phyloP scores from a whole-genome alignment of 2,113 vertebrate genomes.

The Plecturocebus donacophilus region DNA sequence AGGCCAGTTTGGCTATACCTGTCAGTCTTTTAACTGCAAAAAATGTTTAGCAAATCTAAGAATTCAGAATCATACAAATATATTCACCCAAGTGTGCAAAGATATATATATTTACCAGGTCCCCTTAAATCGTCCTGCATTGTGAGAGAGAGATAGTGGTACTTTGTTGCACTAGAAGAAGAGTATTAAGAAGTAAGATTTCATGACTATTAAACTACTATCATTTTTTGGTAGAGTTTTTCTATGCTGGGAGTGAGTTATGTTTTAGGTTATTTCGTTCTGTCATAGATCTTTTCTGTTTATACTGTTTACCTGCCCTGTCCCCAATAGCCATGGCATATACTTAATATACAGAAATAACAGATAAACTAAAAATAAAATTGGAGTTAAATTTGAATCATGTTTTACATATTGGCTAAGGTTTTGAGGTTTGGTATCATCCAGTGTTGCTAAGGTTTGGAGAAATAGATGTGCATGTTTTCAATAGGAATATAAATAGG shows the following conservation, averaged over 20 bases:
- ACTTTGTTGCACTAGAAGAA: not conserved
- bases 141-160: not conserved
- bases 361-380: not conserved
- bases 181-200: not conserved
- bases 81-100: not conserved
- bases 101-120: not conserved
- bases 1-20: not conserved
- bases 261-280: not conserved
- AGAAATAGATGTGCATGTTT: not conserved
- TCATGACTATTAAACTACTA: not conserved
- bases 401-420: not conserved
- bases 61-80: conserved; percentile 13
- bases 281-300: not conserved
- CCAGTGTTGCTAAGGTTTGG: not conserved
- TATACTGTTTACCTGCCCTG: not conserved
- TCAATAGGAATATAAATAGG: not conserved
- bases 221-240: not conserved
- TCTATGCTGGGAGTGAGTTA: not conserved
- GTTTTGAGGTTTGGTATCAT: not conserved
- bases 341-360: conserved; percentile 16
- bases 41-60: conserved; percentile 4
- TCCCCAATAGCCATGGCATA: not conserved
- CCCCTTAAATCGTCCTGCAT: not conserved
- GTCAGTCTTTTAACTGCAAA: conserved; percentile 4
- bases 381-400: not conserved